These are phyloP conservation scores for Brachymystax lenok DNA, from an alignment of 2,797 vertebrate genomes.

Conservation along the genomic window DNA sequence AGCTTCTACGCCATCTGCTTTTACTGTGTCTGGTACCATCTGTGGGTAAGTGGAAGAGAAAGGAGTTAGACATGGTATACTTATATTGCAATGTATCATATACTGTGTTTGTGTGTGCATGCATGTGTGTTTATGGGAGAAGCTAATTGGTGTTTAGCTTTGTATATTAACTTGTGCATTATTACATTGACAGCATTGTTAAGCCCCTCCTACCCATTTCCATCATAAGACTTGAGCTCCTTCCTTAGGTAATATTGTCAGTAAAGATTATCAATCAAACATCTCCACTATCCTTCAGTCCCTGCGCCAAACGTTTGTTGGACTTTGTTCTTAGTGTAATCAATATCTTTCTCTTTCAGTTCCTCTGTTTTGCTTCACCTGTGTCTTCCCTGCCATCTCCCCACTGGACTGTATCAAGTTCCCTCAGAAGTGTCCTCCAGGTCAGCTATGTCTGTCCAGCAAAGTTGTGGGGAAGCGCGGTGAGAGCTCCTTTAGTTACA, in stretches of 20 bases:
- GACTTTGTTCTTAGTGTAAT: constrained; percentile 1
- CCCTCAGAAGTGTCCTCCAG: constrained; percentile 64
- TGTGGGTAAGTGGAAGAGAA: constrained; percentile 60
- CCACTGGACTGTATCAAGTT: constrained; percentile 77
- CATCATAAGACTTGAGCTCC: not conserved
- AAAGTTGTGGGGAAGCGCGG: constrained; percentile 68
- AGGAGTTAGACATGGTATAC: not conserved
- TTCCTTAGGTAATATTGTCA: not conserved
- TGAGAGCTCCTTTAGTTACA: constrained; percentile 35
- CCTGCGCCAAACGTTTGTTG: too few relatives aligned
- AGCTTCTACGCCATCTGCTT: constrained; percentile 44
- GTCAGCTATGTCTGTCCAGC: constrained; percentile 74
- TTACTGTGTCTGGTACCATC: constrained; percentile 55
- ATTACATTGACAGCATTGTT: not conserved
- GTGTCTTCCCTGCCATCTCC: constrained; percentile 77
- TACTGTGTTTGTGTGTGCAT: not conserved
- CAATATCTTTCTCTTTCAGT: constrained; percentile 40
- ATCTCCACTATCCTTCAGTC: not conserved
- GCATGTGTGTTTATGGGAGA: not conserved
- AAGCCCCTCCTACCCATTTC: too few relatives aligned
- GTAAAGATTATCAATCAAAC: not conserved
- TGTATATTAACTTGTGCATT: too few relatives aligned
- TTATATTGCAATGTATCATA: not conserved
- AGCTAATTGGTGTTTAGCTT: too few relatives aligned
- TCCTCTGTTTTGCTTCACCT: constrained; percentile 78